Evolutionary conservation across 2,113 vertebrate species (phyloP).

Genomic region (Procavia capensis): DNA sequence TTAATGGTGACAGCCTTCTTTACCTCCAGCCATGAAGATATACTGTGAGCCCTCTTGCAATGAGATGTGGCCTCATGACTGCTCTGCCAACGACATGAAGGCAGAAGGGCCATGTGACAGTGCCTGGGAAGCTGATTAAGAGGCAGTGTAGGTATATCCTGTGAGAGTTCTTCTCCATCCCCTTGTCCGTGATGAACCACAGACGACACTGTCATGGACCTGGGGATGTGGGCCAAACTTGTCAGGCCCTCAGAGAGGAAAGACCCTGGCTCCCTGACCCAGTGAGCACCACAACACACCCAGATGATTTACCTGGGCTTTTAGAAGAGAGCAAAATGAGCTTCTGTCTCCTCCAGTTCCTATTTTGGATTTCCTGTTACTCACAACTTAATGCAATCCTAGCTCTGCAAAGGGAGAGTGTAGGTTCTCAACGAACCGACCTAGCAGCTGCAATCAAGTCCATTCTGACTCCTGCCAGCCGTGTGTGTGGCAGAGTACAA

Average conservation of each 20-base stretch:
- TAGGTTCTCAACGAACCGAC: neutral
- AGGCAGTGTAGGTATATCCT: neutral
- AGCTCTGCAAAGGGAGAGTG: neutral
- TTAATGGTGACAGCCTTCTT: neutral
- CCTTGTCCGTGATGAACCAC: neutral
- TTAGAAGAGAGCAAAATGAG: neutral
- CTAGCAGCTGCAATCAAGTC: neutral
- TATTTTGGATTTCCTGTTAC: neutral
- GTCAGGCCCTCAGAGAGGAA: neutral
- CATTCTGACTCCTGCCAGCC: neutral
- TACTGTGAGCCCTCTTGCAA: neutral
- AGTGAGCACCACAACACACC: neutral
- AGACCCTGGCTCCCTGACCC: neutral
- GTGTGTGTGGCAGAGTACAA: neutral
- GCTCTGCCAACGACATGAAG: neutral
- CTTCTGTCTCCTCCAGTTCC: neutral
- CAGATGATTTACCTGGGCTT: neutral
- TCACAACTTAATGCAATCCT: neutral
- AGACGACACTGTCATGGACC: neutral
- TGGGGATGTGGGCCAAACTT: neutral
- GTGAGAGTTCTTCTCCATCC: neutral
- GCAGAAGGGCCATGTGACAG: neutral
- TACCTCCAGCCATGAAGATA: neutral
- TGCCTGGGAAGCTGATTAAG: neutral
- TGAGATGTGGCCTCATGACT: neutral